Base-by-base conservation (phyloP, 2,113 vertebrate genomes). In the Dipodomys stephensi region DNA sequence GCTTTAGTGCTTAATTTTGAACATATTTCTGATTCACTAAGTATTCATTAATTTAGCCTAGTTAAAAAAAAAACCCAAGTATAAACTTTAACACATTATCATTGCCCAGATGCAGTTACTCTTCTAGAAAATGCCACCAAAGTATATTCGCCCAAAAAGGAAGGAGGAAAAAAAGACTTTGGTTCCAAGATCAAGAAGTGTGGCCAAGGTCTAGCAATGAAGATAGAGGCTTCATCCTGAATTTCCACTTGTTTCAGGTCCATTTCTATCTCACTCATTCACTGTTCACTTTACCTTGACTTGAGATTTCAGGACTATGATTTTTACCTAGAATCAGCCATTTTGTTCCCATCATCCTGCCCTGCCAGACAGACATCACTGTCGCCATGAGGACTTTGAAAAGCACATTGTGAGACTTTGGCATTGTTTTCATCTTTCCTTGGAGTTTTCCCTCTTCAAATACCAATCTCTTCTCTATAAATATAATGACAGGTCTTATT, bases 391-490 rank as follows among this genome's bases (percentile, higher is more conserved):
- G 35, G 44, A 23, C n/a, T 49, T 35, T 68, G 10, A 76, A 79
- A 76, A 65, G 46, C 19, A 53, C 46, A 93, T 44, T 57, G 73
- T 71, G 60, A 88, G 16, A 60, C 6, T 67, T 25, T 9, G 23
- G 2, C 60, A 83, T 83, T 83, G 28, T 44, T 92, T 94, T 86
- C 30, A 78, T 49, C 65, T 53, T 87, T 35, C 23, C 53, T 79
- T 82, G 3, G 57, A 39, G 71, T 60, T 87, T 79, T 84, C 39
- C 28, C 60, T 69, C 82, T 87, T 92, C 83, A 73, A 69, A 86
- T 46, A 91, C 28, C 30, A 82, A 71, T 35, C 39, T 71, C 25
- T 79, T 89, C 69, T 64, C 83, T 95, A 88, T n/a, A 94, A 96
- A 83, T 78, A 67, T 74, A 91, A 91, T 67, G n/a, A 87, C 72